phyloP scores from a whole-genome alignment of 1,140 invertebrate genomes.

The Lepidurus couesii region DNA sequence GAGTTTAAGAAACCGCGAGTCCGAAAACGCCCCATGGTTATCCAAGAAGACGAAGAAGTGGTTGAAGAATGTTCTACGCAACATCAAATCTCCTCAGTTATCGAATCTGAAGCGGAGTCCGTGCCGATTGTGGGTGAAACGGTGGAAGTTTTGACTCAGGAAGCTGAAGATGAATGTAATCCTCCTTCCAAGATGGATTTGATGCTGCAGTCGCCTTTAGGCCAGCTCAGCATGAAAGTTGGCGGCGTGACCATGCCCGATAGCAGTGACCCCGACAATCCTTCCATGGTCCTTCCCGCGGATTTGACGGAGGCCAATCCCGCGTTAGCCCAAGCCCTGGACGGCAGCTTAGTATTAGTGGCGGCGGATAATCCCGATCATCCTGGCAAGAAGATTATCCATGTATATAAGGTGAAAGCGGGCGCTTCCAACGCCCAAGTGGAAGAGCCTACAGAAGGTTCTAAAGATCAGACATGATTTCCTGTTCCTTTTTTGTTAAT shows the following conservation, averaged over 20 bases:
- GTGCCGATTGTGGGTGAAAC: not conserved
- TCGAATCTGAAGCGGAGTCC: not conserved
- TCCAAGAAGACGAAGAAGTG: not conserved
- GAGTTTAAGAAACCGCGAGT: not conserved
- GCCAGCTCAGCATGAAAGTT: slow-evolving; percentile 17
- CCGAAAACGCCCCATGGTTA: not conserved
- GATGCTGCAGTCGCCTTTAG: slow-evolving; percentile 23
- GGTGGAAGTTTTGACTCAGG: not conserved
- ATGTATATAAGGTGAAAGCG: slow-evolving; percentile 23
- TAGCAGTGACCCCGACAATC: not conserved
- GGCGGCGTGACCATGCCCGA: slow-evolving; percentile 23
- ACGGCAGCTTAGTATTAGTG: slow-evolving; percentile 28
- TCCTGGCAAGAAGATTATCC: slow-evolving; percentile 19
- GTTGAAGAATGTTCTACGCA: too few relatives aligned
- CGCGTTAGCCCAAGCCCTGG: slow-evolving; percentile 25
- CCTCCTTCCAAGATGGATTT: slow-evolving; percentile 10
- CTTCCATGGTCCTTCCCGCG: slow-evolving; percentile 20
- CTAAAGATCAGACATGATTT: not conserved
- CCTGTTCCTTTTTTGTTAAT: not conserved
- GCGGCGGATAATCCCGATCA: slow-evolving; percentile 20
- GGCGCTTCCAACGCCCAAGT: not conserved
- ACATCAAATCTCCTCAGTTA: too few relatives aligned
- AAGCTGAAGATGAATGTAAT: not conserved
- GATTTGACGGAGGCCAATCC: slow-evolving; percentile 26
- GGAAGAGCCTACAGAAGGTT: not conserved